Evolutionary conservation across 2,113 vertebrate genomes (phyloP).

Genomic region (Cryptoleucopteryx plumbea): DNA sequence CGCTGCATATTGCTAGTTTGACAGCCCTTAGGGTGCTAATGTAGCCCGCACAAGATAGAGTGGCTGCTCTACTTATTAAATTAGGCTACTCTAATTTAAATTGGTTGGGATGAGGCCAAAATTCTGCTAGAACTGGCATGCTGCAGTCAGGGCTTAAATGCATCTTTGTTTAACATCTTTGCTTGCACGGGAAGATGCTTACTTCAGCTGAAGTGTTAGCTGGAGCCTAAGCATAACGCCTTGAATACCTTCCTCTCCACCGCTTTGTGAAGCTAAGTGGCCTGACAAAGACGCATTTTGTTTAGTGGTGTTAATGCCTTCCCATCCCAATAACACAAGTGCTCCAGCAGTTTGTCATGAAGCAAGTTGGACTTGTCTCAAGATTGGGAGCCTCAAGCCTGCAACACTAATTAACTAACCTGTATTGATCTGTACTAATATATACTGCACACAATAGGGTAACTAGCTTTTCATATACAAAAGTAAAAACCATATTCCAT

Average conservation of each 20-base stretch:
- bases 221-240: not conserved
- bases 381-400: not conserved
- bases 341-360: not conserved
- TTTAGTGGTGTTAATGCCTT: not conserved
- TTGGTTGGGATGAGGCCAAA: slow-evolving; percentile 7
- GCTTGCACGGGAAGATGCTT: not conserved
- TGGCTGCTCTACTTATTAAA: slow-evolving; percentile 23
- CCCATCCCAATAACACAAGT: not conserved
- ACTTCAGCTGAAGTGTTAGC: slow-evolving; percentile 18
- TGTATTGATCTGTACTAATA: not conserved
- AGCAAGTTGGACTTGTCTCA: not conserved
- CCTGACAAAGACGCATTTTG: not conserved
- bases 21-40: not conserved
- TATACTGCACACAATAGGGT: not conserved
- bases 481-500: not conserved
- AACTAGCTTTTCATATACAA: not conserved
- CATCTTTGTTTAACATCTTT: slow-evolving; percentile 11
- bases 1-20: not conserved
- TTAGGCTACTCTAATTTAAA: slow-evolving; percentile 19
- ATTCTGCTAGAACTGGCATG: slow-evolving; percentile 10
- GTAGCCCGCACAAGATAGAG: not conserved
- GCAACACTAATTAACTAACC: not conserved
- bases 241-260: not conserved
- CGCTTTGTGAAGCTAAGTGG: not conserved
- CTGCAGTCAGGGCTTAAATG: not conserved